Conservation (phyloP, 2,113 vertebrate genomes). For the Ondatra zibethicus region DNA sequence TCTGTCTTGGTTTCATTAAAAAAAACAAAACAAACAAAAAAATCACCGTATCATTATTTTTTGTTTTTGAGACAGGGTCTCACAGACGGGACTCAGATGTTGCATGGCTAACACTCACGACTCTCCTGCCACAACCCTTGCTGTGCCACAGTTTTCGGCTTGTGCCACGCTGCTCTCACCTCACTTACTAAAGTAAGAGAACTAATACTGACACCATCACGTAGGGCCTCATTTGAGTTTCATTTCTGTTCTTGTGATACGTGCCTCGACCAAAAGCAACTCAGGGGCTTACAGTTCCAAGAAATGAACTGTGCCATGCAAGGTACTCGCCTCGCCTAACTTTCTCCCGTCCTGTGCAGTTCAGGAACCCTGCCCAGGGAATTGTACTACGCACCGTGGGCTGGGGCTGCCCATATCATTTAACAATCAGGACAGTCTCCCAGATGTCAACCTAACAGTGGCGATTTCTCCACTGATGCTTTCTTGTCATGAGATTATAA, state of each 20-base stretch:
- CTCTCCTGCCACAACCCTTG: background rate
- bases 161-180: too few relatives aligned
- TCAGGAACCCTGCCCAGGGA: background rate
- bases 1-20: background rate
- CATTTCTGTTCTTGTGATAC: background rate
- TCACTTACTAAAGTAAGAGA: background rate
- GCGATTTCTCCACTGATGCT: background rate
- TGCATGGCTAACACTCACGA: too few relatives aligned
- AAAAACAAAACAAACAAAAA: too few relatives aligned
- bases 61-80: background rate
- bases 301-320: background rate
- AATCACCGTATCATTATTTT: background rate
- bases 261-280: background rate
- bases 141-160: too few relatives aligned
- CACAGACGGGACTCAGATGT: background rate
- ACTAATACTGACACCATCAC: background rate
- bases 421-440: background rate
- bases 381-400: background rate
- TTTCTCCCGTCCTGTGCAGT: background rate
- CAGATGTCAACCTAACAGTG: background rate
- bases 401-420: background rate
- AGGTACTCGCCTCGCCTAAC: background rate
- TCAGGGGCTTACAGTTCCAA: background rate
- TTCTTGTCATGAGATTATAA: background rate
- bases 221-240: background rate